phyloP scores from a whole-genome alignment of 2,888 invertebrate species.

The Lottia gigantea region DNA sequence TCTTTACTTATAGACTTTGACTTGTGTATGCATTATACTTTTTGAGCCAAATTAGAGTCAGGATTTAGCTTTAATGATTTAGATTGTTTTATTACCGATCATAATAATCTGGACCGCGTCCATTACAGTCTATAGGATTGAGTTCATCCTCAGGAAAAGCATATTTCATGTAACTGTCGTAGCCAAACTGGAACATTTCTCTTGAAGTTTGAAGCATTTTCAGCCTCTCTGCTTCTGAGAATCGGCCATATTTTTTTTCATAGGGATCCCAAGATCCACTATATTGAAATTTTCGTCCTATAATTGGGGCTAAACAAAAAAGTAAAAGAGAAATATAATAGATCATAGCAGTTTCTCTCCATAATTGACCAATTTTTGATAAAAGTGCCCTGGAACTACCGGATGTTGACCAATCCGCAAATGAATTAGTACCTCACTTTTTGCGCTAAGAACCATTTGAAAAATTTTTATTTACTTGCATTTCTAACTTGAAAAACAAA shows the following conservation, averaged over 20 bases:
- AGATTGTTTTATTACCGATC: conserved; percentile 72
- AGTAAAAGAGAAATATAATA: not conserved
- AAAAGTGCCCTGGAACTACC: conserved; percentile 1
- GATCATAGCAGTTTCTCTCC: not conserved
- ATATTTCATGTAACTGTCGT: conserved; percentile 75
- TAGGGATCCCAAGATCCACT: conserved; percentile 44
- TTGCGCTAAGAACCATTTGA: too few species aligned
- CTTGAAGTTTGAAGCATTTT: conserved; percentile 67
- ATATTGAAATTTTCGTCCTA: conserved; percentile 34
- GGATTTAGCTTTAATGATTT: too few species aligned
- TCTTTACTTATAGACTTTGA: too few species aligned
- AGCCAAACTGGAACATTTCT: conserved; percentile 74
- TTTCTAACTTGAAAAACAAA: too few species aligned
- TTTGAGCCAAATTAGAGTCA: too few species aligned
- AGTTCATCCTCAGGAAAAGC: conserved; percentile 76
- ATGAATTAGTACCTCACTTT: not conserved
- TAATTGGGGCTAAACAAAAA: conserved; percentile 13
- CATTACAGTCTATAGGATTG: conserved; percentile 75
- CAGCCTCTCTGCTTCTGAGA: conserved; percentile 61
- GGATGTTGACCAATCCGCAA: not conserved
- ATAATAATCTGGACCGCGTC: conserved; percentile 74
- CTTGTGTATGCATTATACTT: too few species aligned
- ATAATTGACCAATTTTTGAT: not conserved
- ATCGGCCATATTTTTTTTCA: conserved; percentile 60
- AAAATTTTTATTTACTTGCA: too few species aligned